These are phyloP conservation scores for Ariolimax columbianus DNA, from an alignment of 2,888 invertebrate genomes.

Conservation along the genomic window DNA sequence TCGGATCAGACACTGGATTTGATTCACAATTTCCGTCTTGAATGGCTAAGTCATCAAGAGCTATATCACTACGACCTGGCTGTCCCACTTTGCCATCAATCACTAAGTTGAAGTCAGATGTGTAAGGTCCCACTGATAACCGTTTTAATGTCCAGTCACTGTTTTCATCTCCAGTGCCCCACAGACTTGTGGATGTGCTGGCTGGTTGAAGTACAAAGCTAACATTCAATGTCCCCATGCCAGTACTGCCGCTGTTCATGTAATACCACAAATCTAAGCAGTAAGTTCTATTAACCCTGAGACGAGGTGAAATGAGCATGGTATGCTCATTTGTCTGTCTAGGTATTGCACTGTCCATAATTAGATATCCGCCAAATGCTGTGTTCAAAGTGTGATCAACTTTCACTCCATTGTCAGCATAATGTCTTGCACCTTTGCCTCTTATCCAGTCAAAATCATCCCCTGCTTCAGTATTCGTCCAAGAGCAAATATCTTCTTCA, in stretches of 20 bases:
- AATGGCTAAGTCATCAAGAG: conserved; percentile 72
- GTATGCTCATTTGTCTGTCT: conserved; percentile 84
- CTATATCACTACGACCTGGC: conserved; percentile 67
- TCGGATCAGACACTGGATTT: conserved; percentile 56
- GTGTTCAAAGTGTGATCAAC: conserved; percentile 70
- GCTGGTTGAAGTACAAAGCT: neutral
- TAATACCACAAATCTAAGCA: conserved; percentile 75
- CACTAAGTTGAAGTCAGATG: conserved; percentile 62
- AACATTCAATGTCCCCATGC: conserved; percentile 19
- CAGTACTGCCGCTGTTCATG: conserved; percentile 57
- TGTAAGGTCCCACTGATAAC: conserved; percentile 40
- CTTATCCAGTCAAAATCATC: conserved; percentile 77
- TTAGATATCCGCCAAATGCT: conserved; percentile 83
- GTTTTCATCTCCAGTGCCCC: conserved; percentile 60
- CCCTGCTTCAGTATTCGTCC: conserved; percentile 72
- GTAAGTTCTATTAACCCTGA: conserved; percentile 59
- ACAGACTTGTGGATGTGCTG: conserved; percentile 17
- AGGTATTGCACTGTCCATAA: conserved; percentile 85
- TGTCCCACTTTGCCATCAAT: conserved; percentile 63
- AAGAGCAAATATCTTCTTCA: conserved; percentile 72
- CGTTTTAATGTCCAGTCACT: conserved; percentile 60
- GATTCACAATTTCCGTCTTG: conserved; percentile 62
- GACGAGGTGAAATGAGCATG: conserved; percentile 77
- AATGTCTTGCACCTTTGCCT: conserved; percentile 58
- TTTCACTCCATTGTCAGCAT: conserved; percentile 61